These are phyloP conservation scores for Sitta europaea DNA, from an alignment of 2,113 vertebrate species.

Conservation along the genomic window DNA sequence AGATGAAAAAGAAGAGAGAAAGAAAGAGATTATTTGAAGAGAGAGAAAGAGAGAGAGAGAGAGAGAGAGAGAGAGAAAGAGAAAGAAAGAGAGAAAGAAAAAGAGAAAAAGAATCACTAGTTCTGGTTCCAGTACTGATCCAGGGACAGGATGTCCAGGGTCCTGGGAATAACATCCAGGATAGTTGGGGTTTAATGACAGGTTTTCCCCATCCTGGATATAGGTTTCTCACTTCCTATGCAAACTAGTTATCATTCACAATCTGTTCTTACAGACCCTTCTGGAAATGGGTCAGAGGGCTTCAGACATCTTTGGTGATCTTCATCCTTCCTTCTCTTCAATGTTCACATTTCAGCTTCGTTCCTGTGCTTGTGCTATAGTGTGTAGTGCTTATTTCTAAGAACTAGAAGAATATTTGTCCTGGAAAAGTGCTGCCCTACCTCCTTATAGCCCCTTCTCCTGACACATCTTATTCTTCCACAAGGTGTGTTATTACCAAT, in stretches of 20 bases:
- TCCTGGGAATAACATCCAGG: background rate
- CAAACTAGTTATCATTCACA: background rate
- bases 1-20: background rate
- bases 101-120: background rate
- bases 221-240: background rate
- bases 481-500: background rate
- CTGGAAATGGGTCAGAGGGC: background rate
- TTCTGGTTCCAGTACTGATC: background rate
- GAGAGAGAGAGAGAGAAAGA: background rate
- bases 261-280: background rate
- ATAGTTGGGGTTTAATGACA: background rate
- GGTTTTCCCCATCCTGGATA: background rate
- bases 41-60: too few relatives aligned
- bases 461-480: background rate
- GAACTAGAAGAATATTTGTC: background rate
- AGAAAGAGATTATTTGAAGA: background rate
- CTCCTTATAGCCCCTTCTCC: background rate
- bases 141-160: background rate
- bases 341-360: background rate
- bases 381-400: background rate
- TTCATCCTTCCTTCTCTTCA: background rate
- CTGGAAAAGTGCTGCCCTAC: background rate
- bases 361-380: background rate
- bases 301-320: background rate
- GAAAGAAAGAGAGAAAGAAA: rapidly evolving